Conservation (phyloP, 2,113 vertebrate species). For the Micronycteris hirsuta region DNA sequence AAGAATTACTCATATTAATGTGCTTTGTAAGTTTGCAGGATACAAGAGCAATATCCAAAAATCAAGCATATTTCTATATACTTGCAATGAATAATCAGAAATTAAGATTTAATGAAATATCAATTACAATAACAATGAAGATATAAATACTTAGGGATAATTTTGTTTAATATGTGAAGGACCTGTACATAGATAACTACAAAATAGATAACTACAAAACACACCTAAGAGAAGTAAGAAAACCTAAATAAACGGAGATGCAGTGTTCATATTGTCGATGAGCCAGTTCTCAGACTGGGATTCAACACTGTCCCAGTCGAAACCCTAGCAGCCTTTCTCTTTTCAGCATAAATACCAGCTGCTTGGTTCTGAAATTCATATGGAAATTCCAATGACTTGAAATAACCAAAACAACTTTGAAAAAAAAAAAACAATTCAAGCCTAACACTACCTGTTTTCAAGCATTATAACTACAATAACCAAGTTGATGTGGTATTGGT, state of each 20-base stretch:
- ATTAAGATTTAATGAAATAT: neutral
- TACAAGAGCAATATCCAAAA: neutral
- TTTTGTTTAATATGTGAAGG: neutral
- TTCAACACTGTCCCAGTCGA: neutral
- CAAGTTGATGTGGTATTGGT: neutral
- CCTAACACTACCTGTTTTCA: neutral
- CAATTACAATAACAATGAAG: neutral
- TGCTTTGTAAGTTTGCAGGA: neutral
- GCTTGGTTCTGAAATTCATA: neutral
- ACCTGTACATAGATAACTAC: neutral
- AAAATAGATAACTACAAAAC: neutral
- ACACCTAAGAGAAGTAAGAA: neutral
- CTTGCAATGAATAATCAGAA: neutral
- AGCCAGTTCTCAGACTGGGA: neutral
- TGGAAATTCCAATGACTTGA: neutral
- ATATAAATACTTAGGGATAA: neutral
- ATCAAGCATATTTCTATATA: neutral
- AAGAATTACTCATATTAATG: neutral
- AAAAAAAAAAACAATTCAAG: neutral
- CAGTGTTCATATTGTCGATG: neutral
- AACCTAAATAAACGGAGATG: neutral
- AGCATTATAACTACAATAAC: neutral
- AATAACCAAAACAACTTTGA: neutral
- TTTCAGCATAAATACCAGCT: neutral
- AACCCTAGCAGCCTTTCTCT: neutral